Conservation (phyloP, 2,113 vertebrate genomes). For the Sorex fumeus region DNA sequence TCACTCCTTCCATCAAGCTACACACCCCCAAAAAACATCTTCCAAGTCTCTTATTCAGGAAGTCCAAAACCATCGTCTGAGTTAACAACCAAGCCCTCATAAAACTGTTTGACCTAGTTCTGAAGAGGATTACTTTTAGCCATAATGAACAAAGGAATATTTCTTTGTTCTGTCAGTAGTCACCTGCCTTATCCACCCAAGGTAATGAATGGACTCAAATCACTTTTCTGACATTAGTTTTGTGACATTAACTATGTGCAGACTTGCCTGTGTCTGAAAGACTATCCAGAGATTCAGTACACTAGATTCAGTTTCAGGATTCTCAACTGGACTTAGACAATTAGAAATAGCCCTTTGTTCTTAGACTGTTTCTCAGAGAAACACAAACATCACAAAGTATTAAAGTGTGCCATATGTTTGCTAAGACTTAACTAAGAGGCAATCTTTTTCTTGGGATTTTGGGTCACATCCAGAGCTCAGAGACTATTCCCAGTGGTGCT, state of each 20-base stretch:
- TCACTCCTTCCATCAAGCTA: not conserved
- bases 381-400: not conserved
- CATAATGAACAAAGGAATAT: slow-evolving; percentile 8
- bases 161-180: not conserved
- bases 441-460: not conserved
- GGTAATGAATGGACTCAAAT: slow-evolving; percentile 12
- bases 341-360: not conserved
- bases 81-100: slow-evolving; percentile 47
- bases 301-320: not conserved
- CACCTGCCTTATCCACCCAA: not conserved
- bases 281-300: not conserved
- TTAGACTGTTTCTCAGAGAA: too few relatives aligned
- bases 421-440: not conserved
- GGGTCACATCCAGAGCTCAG: too few relatives aligned
- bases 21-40: not conserved
- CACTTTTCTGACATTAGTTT: slow-evolving; percentile 26
- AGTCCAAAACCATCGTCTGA: not conserved
- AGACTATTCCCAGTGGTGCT: too few relatives aligned
- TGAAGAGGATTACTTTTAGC: slow-evolving; percentile 8
- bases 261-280: slow-evolving; percentile 6
- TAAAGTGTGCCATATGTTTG: not conserved
- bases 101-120: slow-evolving; percentile 69
- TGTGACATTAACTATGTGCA: not conserved
- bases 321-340: not conserved
- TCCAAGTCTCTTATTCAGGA: slow-evolving; percentile 18